Percentiles rank a stretch among this genome's conserved stretches.
Conservation (phyloP, 30 jellyfish, hydroid and myxozoan genomes). For the Morbakka virulenta region DNA sequence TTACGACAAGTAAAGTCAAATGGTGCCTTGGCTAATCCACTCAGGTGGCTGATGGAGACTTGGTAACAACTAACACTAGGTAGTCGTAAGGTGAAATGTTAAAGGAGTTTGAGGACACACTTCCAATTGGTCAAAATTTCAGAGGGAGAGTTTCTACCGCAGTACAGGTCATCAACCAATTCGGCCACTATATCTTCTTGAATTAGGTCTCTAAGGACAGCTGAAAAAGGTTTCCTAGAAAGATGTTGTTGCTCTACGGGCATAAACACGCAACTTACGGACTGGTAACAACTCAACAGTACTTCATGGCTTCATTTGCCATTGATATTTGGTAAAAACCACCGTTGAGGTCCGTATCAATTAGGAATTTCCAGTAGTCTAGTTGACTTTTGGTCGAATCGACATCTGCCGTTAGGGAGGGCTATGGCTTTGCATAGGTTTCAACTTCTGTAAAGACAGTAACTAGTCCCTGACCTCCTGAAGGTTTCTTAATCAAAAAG, state of each 20-base stretch:
- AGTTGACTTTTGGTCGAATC: conserved; percentile 45
- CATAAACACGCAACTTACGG: conserved; percentile 54
- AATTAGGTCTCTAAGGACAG: conserved; percentile 35
- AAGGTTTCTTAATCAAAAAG: conserved; percentile 47
- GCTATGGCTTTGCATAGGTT: conserved; percentile 58
- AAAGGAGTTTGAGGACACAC: conserved; percentile 21
- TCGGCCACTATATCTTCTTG: conserved; percentile 42
- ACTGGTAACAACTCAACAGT: conserved; percentile 68
- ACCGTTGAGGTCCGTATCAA: conserved; percentile 40
- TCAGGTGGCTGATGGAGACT: conserved; percentile 23
- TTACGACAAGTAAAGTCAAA: conserved; percentile 2
- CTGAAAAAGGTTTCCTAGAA: conserved; percentile 50
- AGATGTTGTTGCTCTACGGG: conserved; percentile 57
- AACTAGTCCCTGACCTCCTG: conserved; percentile 64
- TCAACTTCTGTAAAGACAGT: conserved; percentile 63
- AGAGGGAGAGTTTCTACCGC: conserved; percentile 29
- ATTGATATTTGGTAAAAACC: conserved; percentile 62
- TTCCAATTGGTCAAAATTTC: conserved; percentile 26
- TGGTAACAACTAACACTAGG: conserved; percentile 37
- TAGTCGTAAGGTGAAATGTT: conserved; percentile 2
- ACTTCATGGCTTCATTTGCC: conserved; percentile 44
- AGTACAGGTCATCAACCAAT: conserved; percentile 48
- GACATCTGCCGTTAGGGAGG: conserved; percentile 67
- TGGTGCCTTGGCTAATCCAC: conserved; percentile 17
- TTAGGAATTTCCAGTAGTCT: conserved; percentile 49